Evolutionary conservation across 92 coral and sea anemone genomes (phyloP), one percentile per base, ranked within the genome.

Genomic region (Epizoanthus rinbou): DNA sequence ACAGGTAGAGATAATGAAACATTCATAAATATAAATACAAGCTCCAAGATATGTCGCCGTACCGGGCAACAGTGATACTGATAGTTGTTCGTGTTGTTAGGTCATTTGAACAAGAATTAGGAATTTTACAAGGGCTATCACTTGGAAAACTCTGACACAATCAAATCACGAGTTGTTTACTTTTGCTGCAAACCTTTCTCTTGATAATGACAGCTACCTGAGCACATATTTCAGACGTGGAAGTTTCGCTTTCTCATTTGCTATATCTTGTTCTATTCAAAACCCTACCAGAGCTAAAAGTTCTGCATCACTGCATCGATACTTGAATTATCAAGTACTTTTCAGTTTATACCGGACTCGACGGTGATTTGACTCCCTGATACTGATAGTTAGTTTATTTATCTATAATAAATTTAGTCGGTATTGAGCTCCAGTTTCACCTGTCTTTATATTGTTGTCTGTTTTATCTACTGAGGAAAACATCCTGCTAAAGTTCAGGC

Each of bases 391-490:
- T 28, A 35, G 50, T 67, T 67, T 67, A 33, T 35, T 66, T 35
- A 67, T 67, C 73, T 57, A 19, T 57, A 50, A 72, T 50, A 72
- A 21, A 33, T 72, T 72, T 7, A 45, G 76, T 72, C 59, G 35
- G 8, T 35, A 72, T 15, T 22, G 60, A 13, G 14, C 50, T 72
- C 76, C 60, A 28, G 21, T 72, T 72, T 50, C 60, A 72, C 60
- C 62, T 72, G 76, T 21, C 57, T 19, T 47, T 1, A 72, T 4
- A 72, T 72, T 72, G 33, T 23, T 21, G 13, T 11, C 35, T 72
- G 14, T 22, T n/a, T 21, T 52, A 43, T 17, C 23, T 21, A 57
- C 41, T 33, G n/a, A 33, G 47, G 53, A 72, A n/a, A 72, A 22
- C 59, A 72, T 23, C 50, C 9, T 35, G 15, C 41, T 72, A 10